These are phyloP conservation scores for Thyatira batis DNA, from an alignment of 2,888 invertebrate species.

Conservation along the genomic window DNA sequence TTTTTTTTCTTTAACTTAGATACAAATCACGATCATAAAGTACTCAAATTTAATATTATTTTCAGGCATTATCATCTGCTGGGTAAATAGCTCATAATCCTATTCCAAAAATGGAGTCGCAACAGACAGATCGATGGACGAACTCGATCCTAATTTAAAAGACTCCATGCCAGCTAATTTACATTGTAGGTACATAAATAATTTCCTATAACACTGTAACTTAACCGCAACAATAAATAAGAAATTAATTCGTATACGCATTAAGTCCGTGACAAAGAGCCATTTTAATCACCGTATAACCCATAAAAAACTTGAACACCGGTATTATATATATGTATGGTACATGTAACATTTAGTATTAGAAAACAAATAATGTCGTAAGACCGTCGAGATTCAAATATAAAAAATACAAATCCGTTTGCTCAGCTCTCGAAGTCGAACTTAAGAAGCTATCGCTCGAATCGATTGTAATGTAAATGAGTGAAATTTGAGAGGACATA, in stretches of 20 bases:
- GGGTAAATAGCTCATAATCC: no score
- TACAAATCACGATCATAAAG: no score
- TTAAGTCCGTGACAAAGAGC: not conserved
- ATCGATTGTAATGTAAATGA: constrained; percentile 53
- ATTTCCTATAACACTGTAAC: not conserved
- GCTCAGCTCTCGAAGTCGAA: constrained; percentile 42
- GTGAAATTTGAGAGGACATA: constrained; percentile 40
- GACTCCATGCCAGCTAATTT: no score
- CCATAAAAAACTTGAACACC: not conserved
- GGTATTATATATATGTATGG: constrained; percentile 10
- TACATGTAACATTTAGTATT: constrained; percentile 19
- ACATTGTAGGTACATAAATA: no score
- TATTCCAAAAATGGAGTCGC: no score
- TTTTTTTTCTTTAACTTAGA: no score
- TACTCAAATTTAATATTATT: no score
- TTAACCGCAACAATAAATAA: not conserved
- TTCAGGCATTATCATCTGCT: no score
- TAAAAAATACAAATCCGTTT: constrained; percentile 30
- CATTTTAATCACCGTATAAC: not conserved
- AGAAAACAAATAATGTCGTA: constrained; percentile 38
- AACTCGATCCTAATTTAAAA: no score
- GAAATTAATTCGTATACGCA: not conserved
- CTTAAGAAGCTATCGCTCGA: constrained; percentile 22
- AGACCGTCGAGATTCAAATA: constrained; percentile 23
- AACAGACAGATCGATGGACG: no score